Evolutionary conservation across 2,797 vertebrate species (phyloP), one percentile per base, ranked within the genome.

Genomic region (Danio albolineatus): DNA sequence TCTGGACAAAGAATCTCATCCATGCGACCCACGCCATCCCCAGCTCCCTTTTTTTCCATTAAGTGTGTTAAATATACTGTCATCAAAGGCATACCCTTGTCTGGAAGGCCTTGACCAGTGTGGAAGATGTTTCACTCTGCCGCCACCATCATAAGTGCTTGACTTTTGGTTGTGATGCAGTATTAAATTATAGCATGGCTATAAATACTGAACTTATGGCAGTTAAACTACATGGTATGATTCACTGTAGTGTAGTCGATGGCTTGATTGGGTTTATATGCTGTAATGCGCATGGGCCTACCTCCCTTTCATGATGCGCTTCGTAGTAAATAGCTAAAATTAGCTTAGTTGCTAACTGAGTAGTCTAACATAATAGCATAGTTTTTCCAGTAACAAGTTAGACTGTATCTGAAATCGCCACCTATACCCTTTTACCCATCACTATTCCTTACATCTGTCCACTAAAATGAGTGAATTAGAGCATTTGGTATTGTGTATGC

Each of bases 1-100:
- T 67, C 17, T 49, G 69, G 73, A 71, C 59, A 80, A 69, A 69
- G 72, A 81, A 80, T 80, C 76, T 81, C 53, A 81, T 71, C 80
- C 69, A 73, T 78, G 81, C 8, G 73, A 76, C 72, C 80, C 39
- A 39, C 48, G 51, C 66, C 80, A 65, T 84, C 56, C 74, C 62
- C 21, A 66, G 44, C 66, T 59, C 72, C 57, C 56, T 60, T 62
- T 79, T 80, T 82, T 78, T 81, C 83, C 78, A 80, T 84, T 75
- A 74, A 73, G 61, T 56, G 62, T 64, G 57, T 83, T 83, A 73
- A 83, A 85, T 82, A 80, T 75, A 75, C 72, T 76, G 71, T 73
- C 76, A 81, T 80, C 59, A 80, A 76, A 82, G 48, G 67, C 80
- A 76, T 53, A 48, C 60, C 59, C 66, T 79, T 75, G 64, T 65